Conservation (phyloP, 2,113 vertebrate species). For the Oreochromis niloticus region DNA sequence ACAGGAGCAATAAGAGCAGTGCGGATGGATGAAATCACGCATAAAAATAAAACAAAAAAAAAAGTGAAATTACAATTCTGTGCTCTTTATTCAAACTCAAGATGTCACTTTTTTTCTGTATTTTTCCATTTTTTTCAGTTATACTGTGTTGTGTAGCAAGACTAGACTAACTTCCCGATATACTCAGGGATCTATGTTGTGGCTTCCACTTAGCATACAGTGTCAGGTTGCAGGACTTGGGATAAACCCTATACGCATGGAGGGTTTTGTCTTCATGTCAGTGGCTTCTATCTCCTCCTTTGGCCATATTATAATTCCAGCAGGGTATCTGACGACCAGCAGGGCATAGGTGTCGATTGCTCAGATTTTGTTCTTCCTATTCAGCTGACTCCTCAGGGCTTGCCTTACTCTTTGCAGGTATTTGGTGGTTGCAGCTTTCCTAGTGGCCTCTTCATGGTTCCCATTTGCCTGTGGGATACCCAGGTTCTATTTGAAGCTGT, state of each 20-base stretch:
- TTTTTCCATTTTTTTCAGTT: not conserved
- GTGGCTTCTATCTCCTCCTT: not conserved
- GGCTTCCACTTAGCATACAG: not conserved
- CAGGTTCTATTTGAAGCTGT: not conserved
- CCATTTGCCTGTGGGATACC: not conserved
- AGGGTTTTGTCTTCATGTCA: not conserved
- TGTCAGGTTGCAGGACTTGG: not conserved
- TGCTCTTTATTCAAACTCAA: not conserved
- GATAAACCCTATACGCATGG: not conserved
- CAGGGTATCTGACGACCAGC: not conserved
- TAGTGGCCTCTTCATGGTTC: not conserved
- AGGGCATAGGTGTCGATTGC: not conserved
- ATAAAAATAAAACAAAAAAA: not conserved
- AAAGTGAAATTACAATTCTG: not conserved
- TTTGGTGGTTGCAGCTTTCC: not conserved
- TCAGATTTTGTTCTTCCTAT: not conserved
- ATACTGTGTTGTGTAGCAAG: not conserved
- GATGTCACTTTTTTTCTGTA: not conserved
- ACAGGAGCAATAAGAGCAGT: not conserved
- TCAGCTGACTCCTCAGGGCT: not conserved
- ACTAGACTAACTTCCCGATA: not conserved
- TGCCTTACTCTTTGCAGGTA: not conserved
- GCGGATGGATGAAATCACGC: not conserved
- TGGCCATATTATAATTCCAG: not conserved
- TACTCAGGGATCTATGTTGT: not conserved